Percentiles rank a stretch among this genome's conserved stretches.
phyloP scores from a whole-genome alignment of 37 sponge, comb jelly and placozoan species.

The Spongia lamella region DNA sequence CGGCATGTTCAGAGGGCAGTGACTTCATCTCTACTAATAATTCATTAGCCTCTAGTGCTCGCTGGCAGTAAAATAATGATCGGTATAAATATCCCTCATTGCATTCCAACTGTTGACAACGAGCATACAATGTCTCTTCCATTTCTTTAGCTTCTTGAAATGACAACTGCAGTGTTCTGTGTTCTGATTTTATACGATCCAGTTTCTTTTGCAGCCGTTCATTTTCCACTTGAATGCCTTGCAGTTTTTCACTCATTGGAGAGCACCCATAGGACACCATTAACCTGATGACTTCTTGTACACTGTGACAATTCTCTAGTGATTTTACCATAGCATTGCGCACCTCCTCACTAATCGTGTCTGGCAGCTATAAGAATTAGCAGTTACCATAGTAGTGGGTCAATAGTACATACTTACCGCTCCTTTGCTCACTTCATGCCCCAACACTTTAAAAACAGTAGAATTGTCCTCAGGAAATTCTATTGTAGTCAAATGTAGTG shows the following conservation, averaged over 20 bases:
- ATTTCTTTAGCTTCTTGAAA: slow-evolving; percentile 53
- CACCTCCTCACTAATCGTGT: slow-evolving; percentile 40
- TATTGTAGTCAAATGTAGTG: no score
- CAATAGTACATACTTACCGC: slow-evolving; percentile 66
- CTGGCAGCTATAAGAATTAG: slow-evolving; percentile 53
- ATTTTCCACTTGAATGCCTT: slow-evolving; percentile 43
- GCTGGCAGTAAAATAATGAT: slow-evolving; percentile 44
- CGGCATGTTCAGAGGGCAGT: not conserved
- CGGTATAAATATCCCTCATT: slow-evolving; percentile 52
- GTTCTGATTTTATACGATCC: slow-evolving; percentile 55
- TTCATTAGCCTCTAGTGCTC: slow-evolving; percentile 65
- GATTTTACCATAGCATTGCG: slow-evolving; percentile 59
- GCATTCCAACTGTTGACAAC: slow-evolving; percentile 35
- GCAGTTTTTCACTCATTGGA: slow-evolving; percentile 22
- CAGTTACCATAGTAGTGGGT: no score
- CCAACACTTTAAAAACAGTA: slow-evolving; percentile 66
- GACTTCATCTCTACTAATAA: slow-evolving; percentile 37
- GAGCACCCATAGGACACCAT: slow-evolving; percentile 59
- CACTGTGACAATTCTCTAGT: slow-evolving; percentile 65
- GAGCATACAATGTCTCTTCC: slow-evolving; percentile 43
- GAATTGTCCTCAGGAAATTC: slow-evolving; percentile 33
- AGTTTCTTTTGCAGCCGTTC: slow-evolving; percentile 31
- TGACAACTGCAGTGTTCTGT: slow-evolving; percentile 32
- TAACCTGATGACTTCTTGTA: slow-evolving; percentile 64
- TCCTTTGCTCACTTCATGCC: slow-evolving; percentile 64